Conservation (phyloP, 2,888 invertebrate species). For the Halictus ligatus region DNA sequence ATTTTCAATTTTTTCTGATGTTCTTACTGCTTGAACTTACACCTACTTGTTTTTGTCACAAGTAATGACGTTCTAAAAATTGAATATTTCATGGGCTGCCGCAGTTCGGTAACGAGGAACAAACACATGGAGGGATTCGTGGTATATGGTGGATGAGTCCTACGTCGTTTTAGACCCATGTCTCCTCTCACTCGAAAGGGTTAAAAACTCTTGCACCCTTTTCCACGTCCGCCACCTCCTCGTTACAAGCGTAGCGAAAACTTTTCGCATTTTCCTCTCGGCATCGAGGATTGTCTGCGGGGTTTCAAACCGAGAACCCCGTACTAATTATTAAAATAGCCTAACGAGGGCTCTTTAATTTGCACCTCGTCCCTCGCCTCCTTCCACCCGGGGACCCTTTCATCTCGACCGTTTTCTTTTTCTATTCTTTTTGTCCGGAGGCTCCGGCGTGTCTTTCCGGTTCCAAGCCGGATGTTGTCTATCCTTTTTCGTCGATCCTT, state of each 20-base stretch:
- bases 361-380: constrained; percentile 6
- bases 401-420: not conserved
- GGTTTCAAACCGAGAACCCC: constrained; percentile 55
- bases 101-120: constrained; percentile 1
- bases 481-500: not conserved
- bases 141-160: not conserved
- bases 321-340: constrained; percentile 66
- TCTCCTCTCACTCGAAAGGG: constrained; percentile 1
- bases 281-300: constrained; percentile 18
- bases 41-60: not conserved
- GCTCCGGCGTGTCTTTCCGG: constrained; percentile 1
- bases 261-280: constrained; percentile 8
- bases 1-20: too few relatives aligned
- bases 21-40: not conserved
- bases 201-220: not conserved
- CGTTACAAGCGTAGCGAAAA: constrained; percentile 17
- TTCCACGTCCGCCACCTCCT: not conserved
- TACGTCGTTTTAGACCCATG: not conserved
- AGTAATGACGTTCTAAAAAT: not conserved
- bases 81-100: not conserved
- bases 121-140: not conserved
- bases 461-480: constrained; percentile 3
- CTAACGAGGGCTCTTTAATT: constrained; percentile 67
- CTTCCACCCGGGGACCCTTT: not conserved
- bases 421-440: not conserved